Percentiles rank a stretch among this genome's conserved stretches.
Conservation (phyloP, 2,888 invertebrate species). For the Gibbula magus region DNA sequence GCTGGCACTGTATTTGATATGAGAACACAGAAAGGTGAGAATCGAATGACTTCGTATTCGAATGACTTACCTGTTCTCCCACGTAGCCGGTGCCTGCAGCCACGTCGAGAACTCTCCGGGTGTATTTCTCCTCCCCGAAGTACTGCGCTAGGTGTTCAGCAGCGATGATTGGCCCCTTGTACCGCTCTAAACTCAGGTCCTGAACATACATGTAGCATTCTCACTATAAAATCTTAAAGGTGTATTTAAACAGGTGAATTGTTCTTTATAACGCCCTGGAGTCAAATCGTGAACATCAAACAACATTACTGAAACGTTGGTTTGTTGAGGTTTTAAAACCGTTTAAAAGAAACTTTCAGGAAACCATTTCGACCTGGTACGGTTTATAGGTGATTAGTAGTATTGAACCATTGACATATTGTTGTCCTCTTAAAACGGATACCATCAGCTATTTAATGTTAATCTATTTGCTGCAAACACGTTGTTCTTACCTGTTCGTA, state of each 20-base stretch:
- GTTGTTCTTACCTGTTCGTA: conserved; percentile 52
- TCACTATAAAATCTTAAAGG: no score
- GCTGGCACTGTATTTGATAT: not conserved
- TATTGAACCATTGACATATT: no score
- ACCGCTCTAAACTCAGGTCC: conserved; percentile 57
- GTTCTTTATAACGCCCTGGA: no score
- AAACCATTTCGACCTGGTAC: no score
- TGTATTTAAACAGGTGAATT: no score
- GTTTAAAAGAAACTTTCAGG: no score
- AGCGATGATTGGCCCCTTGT: conserved; percentile 69
- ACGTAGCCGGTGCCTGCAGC: conserved; percentile 74
- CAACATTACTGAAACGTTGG: no score
- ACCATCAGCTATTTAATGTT: not conserved
- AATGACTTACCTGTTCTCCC: conserved; percentile 63
- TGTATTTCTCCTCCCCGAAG: conserved; percentile 48
- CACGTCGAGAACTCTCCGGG: conserved; percentile 65
- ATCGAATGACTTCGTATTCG: not conserved
- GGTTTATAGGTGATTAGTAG: no score
- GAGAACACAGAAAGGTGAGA: not conserved
- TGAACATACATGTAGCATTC: conserved; percentile 37
- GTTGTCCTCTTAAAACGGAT: no score
- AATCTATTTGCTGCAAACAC: not conserved
- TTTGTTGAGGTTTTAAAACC: no score
- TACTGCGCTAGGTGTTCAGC: conserved; percentile 60
- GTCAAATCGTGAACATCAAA: no score